phyloP scores from a whole-genome alignment of 2,113 vertebrate species.

The Tetrax tetrax region DNA sequence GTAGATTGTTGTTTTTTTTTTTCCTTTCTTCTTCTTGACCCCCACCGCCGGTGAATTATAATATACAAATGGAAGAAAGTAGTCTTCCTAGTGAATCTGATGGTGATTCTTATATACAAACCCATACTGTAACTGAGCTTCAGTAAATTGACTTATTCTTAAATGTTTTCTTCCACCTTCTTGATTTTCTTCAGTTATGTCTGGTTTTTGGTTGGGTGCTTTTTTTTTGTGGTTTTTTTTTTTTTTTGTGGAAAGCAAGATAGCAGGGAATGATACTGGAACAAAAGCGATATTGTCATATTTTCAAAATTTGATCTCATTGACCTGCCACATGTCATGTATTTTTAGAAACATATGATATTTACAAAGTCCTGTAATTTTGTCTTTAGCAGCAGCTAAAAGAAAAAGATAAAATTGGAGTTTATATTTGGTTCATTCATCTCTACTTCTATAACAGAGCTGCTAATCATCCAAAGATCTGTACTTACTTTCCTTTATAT shows the following conservation, averaged over 20 bases:
- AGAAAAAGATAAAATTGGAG: background rate
- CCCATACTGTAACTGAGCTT: background rate
- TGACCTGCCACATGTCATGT: background rate
- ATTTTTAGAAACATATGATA: background rate
- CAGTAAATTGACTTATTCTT: background rate
- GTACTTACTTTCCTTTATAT: background rate
- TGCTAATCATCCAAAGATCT: background rate
- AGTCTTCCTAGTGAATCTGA: background rate
- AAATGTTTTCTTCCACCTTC: background rate
- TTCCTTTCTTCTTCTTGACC: no score
- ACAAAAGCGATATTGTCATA: fast-evolving
- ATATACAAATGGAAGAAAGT: background rate
- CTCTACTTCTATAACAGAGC: background rate
- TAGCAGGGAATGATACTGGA: background rate
- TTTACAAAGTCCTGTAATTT: background rate
- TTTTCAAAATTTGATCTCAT: background rate
- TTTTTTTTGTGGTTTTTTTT: no score
- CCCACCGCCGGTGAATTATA: background rate
- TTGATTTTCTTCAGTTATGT: background rate
- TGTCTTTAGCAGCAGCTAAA: background rate
- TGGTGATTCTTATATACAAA: background rate
- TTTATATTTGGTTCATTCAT: background rate
- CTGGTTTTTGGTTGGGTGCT: no score
- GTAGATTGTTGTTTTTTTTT: background rate
- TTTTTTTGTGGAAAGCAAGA: background rate